Conservation (phyloP, 2,797 vertebrate genomes). For the Schizopygopsis pylzovi region DNA sequence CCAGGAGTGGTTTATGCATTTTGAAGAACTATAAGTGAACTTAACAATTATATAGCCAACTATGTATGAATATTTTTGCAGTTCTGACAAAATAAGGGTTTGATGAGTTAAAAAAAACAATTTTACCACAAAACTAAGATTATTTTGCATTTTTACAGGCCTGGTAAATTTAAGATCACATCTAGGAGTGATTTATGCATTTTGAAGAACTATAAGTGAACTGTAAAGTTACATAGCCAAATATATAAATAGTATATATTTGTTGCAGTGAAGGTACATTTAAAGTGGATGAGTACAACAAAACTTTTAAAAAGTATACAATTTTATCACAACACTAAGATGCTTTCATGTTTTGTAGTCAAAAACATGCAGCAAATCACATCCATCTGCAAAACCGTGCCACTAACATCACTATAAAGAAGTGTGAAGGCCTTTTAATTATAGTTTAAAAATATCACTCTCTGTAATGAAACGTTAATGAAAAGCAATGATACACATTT, state of each 20-base stretch:
- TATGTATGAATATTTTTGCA: not conserved
- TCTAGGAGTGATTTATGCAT: not conserved
- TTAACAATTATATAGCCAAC: not conserved
- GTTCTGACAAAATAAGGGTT: not conserved
- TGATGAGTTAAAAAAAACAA: too few relatives aligned
- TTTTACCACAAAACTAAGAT: too few relatives aligned
- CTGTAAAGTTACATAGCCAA: not conserved
- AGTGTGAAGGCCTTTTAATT: constrained; percentile 31
- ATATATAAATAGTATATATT: not conserved
- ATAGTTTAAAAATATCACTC: constrained; percentile 26
- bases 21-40: not conserved
- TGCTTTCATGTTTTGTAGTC: not conserved
- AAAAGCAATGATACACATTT: not conserved
- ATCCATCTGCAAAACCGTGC: constrained; percentile 4
- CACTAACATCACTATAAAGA: not conserved
- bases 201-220: not conserved
- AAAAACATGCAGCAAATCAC: not conserved
- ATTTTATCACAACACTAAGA: not conserved
- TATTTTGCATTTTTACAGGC: not conserved
- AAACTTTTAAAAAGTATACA: not conserved
- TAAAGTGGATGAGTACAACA: not conserved
- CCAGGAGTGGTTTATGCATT: not conserved
- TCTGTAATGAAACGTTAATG: constrained; percentile 23
- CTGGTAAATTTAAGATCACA: not conserved
- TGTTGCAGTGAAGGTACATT: not conserved